Conservation (phyloP, 2,888 invertebrate species). For the Bugula neritina region DNA sequence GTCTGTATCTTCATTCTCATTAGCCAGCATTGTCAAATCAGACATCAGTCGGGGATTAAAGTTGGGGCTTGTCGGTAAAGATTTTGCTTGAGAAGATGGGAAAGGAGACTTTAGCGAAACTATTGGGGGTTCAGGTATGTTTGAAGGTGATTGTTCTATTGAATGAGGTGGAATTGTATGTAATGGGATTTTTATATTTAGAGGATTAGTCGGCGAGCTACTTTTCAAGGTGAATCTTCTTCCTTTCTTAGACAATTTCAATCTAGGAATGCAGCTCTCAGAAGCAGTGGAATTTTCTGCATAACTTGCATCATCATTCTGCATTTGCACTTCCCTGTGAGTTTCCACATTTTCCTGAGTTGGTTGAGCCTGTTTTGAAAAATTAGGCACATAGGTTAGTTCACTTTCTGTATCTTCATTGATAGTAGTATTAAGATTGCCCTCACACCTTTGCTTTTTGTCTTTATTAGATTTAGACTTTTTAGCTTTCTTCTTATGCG, state of each 20-base stretch:
- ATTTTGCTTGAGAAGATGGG: no score
- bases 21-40: neutral
- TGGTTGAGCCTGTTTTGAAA: neutral
- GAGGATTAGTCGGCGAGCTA: neutral
- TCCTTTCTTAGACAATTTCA: slow-evolving; percentile 15
- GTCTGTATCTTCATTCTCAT: no score
- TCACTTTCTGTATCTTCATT: neutral
- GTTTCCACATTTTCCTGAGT: neutral
- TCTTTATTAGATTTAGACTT: slow-evolving; percentile 6
- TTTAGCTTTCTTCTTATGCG: neutral
- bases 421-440: neutral
- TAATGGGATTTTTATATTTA: neutral
- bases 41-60: neutral
- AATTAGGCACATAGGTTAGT: neutral
- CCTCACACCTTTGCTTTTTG: neutral
- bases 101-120: no score
- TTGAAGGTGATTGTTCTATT: neutral
- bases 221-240: neutral
- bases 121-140: no score
- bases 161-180: neutral
- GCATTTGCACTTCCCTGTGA: neutral
- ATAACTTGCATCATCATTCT: neutral
- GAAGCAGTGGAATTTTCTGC: neutral
- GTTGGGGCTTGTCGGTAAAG: neutral
- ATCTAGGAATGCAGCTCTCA: neutral